Conservation (phyloP, 2,888 invertebrate genomes). For the Aspidiotus rigidus region DNA sequence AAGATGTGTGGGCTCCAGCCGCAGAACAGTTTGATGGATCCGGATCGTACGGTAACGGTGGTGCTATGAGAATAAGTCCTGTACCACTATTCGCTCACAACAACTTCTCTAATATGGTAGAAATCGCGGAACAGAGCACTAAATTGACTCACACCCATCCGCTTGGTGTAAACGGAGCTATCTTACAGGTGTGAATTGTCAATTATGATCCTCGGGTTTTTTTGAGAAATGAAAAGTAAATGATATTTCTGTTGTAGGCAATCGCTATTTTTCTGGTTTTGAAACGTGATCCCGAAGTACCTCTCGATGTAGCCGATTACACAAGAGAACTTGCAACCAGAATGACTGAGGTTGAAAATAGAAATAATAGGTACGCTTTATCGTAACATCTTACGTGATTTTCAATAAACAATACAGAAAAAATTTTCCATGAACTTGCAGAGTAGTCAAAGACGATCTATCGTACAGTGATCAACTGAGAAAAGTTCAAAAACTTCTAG, state of each 20-base stretch:
- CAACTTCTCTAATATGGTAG: conserved; percentile 47
- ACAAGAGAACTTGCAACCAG: conserved; percentile 47
- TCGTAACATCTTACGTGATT: background rate
- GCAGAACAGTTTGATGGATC: conserved; percentile 54
- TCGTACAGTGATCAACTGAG: conserved; percentile 37
- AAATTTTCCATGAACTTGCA: background rate
- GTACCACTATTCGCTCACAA: conserved; percentile 53
- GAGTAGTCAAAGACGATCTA: conserved; percentile 15
- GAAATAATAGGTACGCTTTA: conserved; percentile 2
- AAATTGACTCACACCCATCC: conserved; percentile 56
- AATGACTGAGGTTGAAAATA: conserved; percentile 47
- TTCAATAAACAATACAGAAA: background rate
- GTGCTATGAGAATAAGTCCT: conserved; percentile 63
- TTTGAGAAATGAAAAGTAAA: background rate
- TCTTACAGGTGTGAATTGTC: conserved; percentile 45
- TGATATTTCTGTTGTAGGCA: conserved; percentile 42
- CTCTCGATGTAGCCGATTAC: conserved; percentile 48
- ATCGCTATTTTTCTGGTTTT: conserved; percentile 52
- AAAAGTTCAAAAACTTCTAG: conserved; percentile 44
- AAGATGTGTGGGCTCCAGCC: conserved; percentile 55
- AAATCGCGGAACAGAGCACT: conserved; percentile 48
- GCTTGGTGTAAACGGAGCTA: conserved; percentile 51
- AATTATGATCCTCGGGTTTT: background rate
- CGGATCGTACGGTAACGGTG: conserved; percentile 71
- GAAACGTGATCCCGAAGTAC: conserved; percentile 43